Evolutionary conservation across 2,797 vertebrate genomes (phyloP), one percentile per base, ranked within the genome.

Genomic region (Benthosema pterotum): DNA sequence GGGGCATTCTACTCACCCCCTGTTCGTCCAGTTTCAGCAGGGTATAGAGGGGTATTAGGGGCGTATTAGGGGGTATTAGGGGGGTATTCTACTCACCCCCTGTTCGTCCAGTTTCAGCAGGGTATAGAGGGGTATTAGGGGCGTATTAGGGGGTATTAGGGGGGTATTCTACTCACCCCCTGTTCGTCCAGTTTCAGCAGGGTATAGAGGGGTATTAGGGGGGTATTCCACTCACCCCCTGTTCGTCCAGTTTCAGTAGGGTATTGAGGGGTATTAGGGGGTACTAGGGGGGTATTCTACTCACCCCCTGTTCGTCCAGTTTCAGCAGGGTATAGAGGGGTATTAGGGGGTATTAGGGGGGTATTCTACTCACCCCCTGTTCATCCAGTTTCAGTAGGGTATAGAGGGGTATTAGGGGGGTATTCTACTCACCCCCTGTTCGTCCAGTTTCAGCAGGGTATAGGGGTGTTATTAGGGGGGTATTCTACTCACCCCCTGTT

Each of bases 1-100:
- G n/a, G n/a, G n/a, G n/a, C n/a, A n/a, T n/a, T n/a, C n/a, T 42
- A 52, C 6, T 4, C 4, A 11, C 28, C 28, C 95, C 95, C 78
- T 97, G 96, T 68, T 97, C 95, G 0, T 97, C 96, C 83, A 97
- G 83, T 19, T 95, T 98, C 51, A 98, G 93, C 54, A 98, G 91
- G 0, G 95, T 96, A 67, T 97, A 95, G 0, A 93, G 91, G 67
- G 97, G 1, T 16, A 3, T 16, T 4, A 11, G n/a, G 4, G n/a
- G 54, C 12, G 95, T 78, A 96, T 96, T 8, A 95, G 95, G 28
- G 28, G 28, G 28, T 0, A 8, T 22, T 4, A 2, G 4, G 19
- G 19, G 19, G 19, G 19, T 22, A 2, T 22, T 2, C 16, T 28
- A 52, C 6, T 4, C 4, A 11, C 28, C 28, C 95, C 95, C 78